phyloP scores from a whole-genome alignment of 1,140 invertebrate species.

The Diabrotica undecimpunctata region DNA sequence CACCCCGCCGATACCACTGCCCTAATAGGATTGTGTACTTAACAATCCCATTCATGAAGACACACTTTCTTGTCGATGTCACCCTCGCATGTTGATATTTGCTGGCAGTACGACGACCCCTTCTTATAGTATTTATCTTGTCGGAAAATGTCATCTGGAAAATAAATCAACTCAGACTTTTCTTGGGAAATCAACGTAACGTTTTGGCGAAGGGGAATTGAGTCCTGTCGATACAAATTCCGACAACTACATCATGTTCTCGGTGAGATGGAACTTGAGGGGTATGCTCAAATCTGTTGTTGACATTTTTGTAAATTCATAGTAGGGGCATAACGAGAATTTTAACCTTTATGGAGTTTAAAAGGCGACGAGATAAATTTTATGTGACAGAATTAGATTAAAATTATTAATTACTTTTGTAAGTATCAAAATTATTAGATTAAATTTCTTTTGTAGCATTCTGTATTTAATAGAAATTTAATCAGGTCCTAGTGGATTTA shows the following conservation, averaged over 20 bases:
- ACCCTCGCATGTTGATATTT: constrained; percentile 2
- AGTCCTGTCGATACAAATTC: not conserved
- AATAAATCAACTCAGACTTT: not conserved
- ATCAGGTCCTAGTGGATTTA: too few relatives aligned
- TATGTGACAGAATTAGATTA: too few relatives aligned
- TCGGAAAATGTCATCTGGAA: not conserved
- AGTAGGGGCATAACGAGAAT: too few relatives aligned
- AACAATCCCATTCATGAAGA: constrained; percentile 1
- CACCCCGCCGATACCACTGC: not conserved
- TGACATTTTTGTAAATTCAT: too few relatives aligned
- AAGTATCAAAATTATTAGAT: too few relatives aligned
- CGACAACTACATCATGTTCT: not conserved
- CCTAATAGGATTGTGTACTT: not conserved
- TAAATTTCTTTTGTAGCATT: too few relatives aligned
- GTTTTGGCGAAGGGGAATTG: not conserved
- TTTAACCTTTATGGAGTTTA: too few relatives aligned
- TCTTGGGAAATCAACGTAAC: not conserved
- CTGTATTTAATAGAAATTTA: too few relatives aligned
- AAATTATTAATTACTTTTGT: too few relatives aligned
- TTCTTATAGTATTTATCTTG: constrained; percentile 1
- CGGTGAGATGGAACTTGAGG: too few relatives aligned
- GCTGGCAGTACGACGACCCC: not conserved
- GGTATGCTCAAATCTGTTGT: too few relatives aligned
- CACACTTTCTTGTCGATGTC: not conserved
- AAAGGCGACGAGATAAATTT: too few relatives aligned